Evolutionary conservation across 2,797 vertebrate species (phyloP).

Genomic region (Chrosomus eos): DNA sequence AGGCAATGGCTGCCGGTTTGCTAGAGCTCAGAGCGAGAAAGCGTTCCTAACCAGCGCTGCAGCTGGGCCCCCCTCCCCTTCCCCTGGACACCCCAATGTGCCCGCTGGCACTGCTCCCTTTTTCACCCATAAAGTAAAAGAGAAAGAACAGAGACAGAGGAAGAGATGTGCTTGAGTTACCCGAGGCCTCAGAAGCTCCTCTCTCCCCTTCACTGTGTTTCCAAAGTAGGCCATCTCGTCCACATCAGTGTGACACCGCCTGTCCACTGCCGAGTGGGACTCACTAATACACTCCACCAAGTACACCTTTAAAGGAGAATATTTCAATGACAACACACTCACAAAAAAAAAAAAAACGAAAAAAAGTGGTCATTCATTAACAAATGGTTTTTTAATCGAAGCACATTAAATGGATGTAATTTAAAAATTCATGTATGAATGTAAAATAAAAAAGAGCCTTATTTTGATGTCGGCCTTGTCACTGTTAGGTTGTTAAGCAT

Average conservation of each 20-base stretch:
- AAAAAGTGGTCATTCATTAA: constrained; percentile 24
- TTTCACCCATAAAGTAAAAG: constrained; percentile 59
- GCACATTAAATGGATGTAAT: neutral
- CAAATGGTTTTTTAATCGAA: neutral
- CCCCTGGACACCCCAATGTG: constrained; percentile 53
- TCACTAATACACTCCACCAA: constrained; percentile 59
- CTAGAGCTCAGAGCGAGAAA: constrained; percentile 62
- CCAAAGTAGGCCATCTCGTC: constrained; percentile 74
- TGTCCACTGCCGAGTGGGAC: constrained; percentile 61
- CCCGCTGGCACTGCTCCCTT: constrained; percentile 63
- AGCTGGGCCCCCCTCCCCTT: constrained; percentile 64
- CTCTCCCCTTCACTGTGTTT: constrained; percentile 52
- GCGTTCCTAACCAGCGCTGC: constrained; percentile 63
- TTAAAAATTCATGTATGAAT: neutral
- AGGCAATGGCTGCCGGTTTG: constrained; percentile 54
- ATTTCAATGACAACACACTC: constrained; percentile 44
- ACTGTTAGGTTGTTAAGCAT: constrained; percentile 26
- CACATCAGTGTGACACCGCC: constrained; percentile 68
- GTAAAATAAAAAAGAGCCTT: constrained; percentile 30
- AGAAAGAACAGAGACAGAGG: constrained; percentile 36
- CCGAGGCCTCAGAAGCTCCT: constrained; percentile 50
- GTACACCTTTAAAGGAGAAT: constrained; percentile 41
- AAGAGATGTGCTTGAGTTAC: constrained; percentile 44
- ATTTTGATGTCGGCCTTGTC: constrained; percentile 30
- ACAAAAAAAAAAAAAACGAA: constrained; percentile 5